Evolutionary conservation across 2,113 vertebrate species (phyloP).

Genomic region (Clarias magur): DNA sequence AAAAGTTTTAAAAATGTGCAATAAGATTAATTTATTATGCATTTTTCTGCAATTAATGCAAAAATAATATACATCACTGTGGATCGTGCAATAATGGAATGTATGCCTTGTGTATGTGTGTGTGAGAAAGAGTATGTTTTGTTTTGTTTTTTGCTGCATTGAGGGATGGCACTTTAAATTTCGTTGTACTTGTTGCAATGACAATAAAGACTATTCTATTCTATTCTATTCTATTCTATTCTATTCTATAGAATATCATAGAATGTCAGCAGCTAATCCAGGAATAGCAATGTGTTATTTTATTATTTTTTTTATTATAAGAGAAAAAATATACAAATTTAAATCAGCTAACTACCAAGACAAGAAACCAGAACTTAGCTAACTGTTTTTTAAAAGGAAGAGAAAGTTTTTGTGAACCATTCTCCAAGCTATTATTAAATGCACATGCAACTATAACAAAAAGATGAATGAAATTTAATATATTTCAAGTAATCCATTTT

Average conservation of each 20-base stretch:
- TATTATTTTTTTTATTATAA: not conserved
- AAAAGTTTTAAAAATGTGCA: too few relatives aligned
- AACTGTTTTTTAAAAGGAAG: not conserved
- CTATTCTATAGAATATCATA: not conserved
- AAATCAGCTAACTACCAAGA: not conserved
- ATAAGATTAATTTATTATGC: too few relatives aligned
- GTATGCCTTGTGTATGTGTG: too few relatives aligned
- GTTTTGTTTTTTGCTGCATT: too few relatives aligned
- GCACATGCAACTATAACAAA: not conserved
- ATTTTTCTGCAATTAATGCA: too few relatives aligned
- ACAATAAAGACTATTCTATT: too few relatives aligned
- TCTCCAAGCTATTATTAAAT: not conserved
- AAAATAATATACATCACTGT: too few relatives aligned
- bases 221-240: too few relatives aligned
- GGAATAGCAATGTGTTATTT: not conserved
- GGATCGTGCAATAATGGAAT: too few relatives aligned
- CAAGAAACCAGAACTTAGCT: not conserved
- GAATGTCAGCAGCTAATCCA: not conserved
- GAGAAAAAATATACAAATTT: not conserved
- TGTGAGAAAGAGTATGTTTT: too few relatives aligned
- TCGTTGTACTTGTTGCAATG: too few relatives aligned
- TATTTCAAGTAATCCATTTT: constrained; percentile 7
- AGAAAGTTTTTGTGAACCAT: not conserved
- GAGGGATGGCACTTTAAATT: too few relatives aligned
- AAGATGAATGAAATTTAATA: not conserved